A percentile compares a stretch with the other conserved stretches of the same genome.
Evolutionary conservation across 2,888 invertebrate species (phyloP).

Genomic region (Mantis religiosa): DNA sequence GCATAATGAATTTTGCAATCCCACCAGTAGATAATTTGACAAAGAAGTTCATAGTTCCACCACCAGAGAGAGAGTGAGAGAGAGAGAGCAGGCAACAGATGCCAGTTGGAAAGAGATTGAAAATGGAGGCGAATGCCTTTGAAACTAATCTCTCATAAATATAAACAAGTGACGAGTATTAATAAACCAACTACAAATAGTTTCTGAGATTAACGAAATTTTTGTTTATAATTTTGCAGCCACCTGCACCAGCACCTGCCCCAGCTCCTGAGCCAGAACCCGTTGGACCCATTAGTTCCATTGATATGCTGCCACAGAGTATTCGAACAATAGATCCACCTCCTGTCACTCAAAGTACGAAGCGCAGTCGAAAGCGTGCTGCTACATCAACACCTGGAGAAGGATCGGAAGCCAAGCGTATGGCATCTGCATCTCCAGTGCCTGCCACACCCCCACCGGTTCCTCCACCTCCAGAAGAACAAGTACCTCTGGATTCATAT

Average conservation of each 20-base stretch:
- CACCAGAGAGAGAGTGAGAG: too few relatives aligned
- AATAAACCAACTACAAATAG: too few relatives aligned
- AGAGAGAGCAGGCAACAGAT: too few relatives aligned
- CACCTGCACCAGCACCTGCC: background rate
- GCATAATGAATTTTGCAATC: too few relatives aligned
- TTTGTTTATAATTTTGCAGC: background rate
- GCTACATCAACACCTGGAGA: slow-evolving; percentile 35
- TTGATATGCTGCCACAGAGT: slow-evolving; percentile 35
- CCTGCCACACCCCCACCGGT: slow-evolving; percentile 40
- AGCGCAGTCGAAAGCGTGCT: slow-evolving; percentile 35
- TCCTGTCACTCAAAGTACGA: slow-evolving; percentile 35
- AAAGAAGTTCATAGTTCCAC: too few relatives aligned
- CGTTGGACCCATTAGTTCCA: slow-evolving; percentile 23
- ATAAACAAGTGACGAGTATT: too few relatives aligned
- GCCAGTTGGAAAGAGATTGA: too few relatives aligned
- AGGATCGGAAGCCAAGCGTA: slow-evolving; percentile 40
- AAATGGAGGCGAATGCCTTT: too few relatives aligned
- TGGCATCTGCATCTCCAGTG: slow-evolving; percentile 40
- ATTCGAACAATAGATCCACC: slow-evolving; percentile 24
- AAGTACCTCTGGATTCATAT: slow-evolving; percentile 57
- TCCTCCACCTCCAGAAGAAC: slow-evolving; percentile 46
- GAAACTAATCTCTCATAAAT: too few relatives aligned
- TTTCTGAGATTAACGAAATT: too few relatives aligned
- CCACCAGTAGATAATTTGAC: too few relatives aligned
- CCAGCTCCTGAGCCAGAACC: background rate